Percentiles rank a stretch among this genome's conserved stretches.
Conservation (phyloP, 1,140 invertebrate species). For the Cydia strobilella region DNA sequence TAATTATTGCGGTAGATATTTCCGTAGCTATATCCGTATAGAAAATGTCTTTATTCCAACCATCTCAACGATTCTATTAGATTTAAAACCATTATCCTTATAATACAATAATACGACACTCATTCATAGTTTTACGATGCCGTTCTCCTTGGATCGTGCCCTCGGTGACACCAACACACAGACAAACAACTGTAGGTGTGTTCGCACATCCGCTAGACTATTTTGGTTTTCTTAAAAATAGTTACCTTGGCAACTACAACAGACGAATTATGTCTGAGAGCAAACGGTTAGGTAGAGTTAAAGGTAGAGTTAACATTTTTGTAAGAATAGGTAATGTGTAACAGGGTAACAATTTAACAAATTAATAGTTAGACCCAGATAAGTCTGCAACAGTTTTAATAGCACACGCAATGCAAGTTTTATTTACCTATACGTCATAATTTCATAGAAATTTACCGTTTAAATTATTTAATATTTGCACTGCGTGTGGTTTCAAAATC, state of each 20-base stretch:
- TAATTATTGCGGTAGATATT: too few relatives aligned
- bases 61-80: background rate
- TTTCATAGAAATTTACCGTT: too few relatives aligned
- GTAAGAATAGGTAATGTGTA: too few relatives aligned
- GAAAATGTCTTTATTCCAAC: background rate
- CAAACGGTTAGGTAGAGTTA: background rate
- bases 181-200: constrained; percentile 33
- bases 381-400: too few relatives aligned
- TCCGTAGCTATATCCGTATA: too few relatives aligned
- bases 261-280: background rate
- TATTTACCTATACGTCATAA: too few relatives aligned
- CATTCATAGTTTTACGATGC: constrained; percentile 10
- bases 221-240: constrained; percentile 39
- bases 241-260: constrained; percentile 25
- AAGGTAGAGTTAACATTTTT: background rate
- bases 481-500: too few relatives aligned
- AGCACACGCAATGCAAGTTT: too few relatives aligned
- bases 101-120: background rate
- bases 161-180: constrained; percentile 13
- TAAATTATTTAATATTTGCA: too few relatives aligned
- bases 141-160: background rate
- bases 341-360: too few relatives aligned
- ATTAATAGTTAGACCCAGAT: too few relatives aligned
- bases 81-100: background rate
- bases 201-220: constrained; percentile 44